Base-by-base conservation (phyloP, 2,888 invertebrate genomes). In the Tetropium fuscum region DNA sequence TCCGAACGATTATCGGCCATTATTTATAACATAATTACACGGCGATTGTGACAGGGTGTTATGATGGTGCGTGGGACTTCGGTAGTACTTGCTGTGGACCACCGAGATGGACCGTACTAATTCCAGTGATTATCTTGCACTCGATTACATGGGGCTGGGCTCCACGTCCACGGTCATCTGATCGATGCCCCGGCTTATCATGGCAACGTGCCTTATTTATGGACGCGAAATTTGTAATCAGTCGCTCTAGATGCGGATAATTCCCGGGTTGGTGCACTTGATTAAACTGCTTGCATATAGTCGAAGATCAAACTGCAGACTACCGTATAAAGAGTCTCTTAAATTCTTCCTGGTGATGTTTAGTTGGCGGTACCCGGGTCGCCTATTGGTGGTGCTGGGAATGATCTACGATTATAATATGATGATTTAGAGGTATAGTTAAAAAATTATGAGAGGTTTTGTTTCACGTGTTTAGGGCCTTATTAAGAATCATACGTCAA, bases 71-170 rank as follows among this genome's bases (percentile, higher is more conserved):
- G 80, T 80, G 80, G 79, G 80, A 80, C 78, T 79, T 72, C 77
- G 75, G 79, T 78, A 76, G 78, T 77, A 73, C 70, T 65, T 73
- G 63, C 36, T 44, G 57, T 74, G 80, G 85, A 85, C 85, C 85
- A 85, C 85, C 85, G 83, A 82, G 83, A 80, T 70, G 70, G 82
- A 80, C 82, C 82, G 80, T 78, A 77, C 81, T 86, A 85, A 86
- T 85, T 84, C 84, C 81, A 84, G 85, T 85, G 83, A 85, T 85
- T 85, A 85, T 81, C 81, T 76, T 69, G 74, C 75, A 73, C 78
- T 78, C 76, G 78, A 76, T 77, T 78, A 76, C 75, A 72, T 66
- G 67, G 72, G 74, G 70, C 66, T 63, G 71, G 68, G 60, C 70
- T 51, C 64, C 51, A 60, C 66, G 63, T 68, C 64, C 64, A 41